A percentile compares a stretch with the other conserved stretches of the same genome.
Conservation (phyloP, 2,113 vertebrate species). For the Anarrhichthys ocellatus region DNA sequence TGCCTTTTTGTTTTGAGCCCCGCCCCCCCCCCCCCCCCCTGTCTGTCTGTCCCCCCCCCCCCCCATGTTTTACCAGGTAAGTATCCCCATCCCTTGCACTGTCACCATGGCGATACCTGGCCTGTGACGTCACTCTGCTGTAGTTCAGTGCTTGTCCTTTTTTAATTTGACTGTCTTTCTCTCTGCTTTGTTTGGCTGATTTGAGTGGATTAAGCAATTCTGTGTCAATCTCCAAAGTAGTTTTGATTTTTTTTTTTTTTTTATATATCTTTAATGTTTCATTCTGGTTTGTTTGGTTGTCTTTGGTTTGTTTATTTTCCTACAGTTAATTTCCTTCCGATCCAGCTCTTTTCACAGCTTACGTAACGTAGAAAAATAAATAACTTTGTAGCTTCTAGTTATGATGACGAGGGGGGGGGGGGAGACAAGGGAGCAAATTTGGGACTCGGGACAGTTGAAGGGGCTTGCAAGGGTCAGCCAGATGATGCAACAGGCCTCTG, state of each 20-base stretch:
- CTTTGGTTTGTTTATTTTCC: constrained; percentile 85
- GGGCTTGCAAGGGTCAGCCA: constrained; percentile 42
- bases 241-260: constrained; percentile 84
- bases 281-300: constrained; percentile 86
- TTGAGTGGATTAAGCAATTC: constrained; percentile 97
- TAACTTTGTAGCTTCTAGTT: constrained; percentile 21
- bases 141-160: constrained; percentile 98
- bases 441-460: constrained; percentile 22
- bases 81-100: constrained; percentile 87
- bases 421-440: constrained; percentile 43
- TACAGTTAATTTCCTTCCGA: constrained; percentile 97
- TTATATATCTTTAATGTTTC: constrained; percentile 78
- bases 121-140: constrained; percentile 98
- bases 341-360: constrained; percentile 99
- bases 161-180: constrained; percentile 80
- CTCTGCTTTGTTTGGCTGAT: constrained; percentile 99
- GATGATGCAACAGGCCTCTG: constrained; percentile 49
- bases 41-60: constrained; percentile 61
- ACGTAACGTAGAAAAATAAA: constrained; percentile 62
- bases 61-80: constrained; percentile 83
- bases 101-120: constrained; percentile 93
- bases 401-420: constrained; percentile 15
- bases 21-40: constrained; percentile 60
- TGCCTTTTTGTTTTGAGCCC: constrained; percentile 80
- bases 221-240: constrained; percentile 92